Base-by-base conservation (phyloP, 2,113 vertebrate genomes). In the Vimba vimba region DNA sequence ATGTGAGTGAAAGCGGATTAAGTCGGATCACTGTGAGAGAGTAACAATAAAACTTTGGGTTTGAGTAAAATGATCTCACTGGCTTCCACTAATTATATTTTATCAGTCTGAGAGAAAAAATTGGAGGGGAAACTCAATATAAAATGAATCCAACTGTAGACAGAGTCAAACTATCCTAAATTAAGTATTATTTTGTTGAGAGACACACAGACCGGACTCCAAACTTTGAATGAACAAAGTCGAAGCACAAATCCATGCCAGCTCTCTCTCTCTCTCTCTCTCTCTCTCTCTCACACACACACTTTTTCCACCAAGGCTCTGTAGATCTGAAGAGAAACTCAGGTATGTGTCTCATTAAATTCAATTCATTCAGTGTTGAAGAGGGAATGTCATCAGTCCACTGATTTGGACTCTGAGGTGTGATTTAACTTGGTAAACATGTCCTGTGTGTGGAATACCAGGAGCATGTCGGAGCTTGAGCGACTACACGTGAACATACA, bases 361-460 rank as follows among this genome's bases (percentile, higher is more conserved):
- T 79, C 43, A 62, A 74, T 43, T 50, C 62, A 62, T 80, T 79
- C 33, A 30, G 73, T 33, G 23, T 19, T 19, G 45, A 64, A 47
- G n/a, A 43, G 4, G 9, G 30, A 69, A 71, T 27, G 59, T 47
- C 73, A 75, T 74, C 73, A 69, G 6, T 39, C n/a, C 12, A 79
- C 50, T 82, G 69, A 76, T 74, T 23, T 23, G 75, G 80, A 89
- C 36, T 47, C 85, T 78, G n/a, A 82, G 60, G 21, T 71, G 87
- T 92, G 88, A 94, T 91, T 91, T 87, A 89, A 92, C 86, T 55
- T 79, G 30, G 82, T 88, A 91, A 93, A 90, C 71, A 91, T 91
- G 88, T 92, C 87, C 82, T 86, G 52, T 83, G 74, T 80, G 60
- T 87, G 77, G 69, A 57, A 86, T 84, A 89, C 85, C 79, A 87